Evolutionary conservation across 2,113 vertebrate species (phyloP).

Genomic region (Mirounga angustirostris): DNA sequence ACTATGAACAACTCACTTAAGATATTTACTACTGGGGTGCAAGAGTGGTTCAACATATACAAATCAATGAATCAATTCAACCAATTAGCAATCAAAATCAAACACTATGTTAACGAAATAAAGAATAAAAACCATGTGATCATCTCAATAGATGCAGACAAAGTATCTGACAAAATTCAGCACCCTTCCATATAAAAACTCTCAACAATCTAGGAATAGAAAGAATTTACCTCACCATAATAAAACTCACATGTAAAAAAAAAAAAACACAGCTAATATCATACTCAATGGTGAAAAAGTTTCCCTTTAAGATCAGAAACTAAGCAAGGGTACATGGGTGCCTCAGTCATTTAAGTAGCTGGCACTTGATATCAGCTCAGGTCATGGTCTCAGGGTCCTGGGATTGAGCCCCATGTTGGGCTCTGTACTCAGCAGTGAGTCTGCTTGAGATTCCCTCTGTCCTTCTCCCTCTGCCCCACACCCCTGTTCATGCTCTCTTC

Average conservation of each 20-base stretch:
- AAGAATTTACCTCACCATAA: background rate
- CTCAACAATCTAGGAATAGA: background rate
- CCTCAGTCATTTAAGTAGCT: background rate
- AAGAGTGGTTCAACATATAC: background rate
- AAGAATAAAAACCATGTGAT: too few species aligned
- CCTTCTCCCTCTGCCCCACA: too few species aligned
- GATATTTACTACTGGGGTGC: background rate
- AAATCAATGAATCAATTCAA: background rate
- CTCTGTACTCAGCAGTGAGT: background rate
- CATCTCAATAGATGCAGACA: background rate
- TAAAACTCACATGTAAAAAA: background rate
- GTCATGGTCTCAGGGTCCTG: background rate
- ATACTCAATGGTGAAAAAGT: background rate
- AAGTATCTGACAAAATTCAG: too few species aligned
- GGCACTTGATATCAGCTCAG: background rate
- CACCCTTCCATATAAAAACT: background rate
- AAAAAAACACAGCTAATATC: background rate
- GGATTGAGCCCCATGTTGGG: background rate
- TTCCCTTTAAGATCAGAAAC: background rate
- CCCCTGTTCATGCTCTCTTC: too few species aligned
- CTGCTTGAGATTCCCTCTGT: background rate
- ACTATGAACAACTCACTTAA: background rate
- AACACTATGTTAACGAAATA: background rate
- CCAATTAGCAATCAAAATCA: background rate
- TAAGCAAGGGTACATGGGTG: background rate